Evolutionary conservation across 2,888 invertebrate species (phyloP).

Genomic region (Candidula unifasciata): DNA sequence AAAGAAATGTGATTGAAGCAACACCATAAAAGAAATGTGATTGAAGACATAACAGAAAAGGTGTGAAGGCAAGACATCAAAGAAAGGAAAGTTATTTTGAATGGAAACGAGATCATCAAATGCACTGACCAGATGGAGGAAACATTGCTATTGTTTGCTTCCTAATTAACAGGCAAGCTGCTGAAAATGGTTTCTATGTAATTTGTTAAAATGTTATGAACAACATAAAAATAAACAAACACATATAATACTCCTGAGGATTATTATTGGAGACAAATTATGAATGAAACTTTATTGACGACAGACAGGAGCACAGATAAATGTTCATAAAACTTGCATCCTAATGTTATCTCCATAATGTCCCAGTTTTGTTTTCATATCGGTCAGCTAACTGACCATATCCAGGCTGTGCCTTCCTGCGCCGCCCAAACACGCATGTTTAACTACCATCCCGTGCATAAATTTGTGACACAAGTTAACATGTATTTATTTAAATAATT

Average conservation of each 20-base stretch:
- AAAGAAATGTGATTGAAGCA: no score
- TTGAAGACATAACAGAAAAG: no score
- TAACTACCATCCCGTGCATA: conserved; percentile 27
- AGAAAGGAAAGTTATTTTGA: no score
- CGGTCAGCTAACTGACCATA: not conserved
- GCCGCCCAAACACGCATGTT: conserved; percentile 5
- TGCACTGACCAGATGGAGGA: no score
- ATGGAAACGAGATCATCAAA: no score
- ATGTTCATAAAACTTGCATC: conserved; percentile 3
- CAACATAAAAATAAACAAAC: not conserved
- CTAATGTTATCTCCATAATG: not conserved
- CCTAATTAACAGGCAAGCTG: no score
- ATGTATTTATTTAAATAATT: not conserved
- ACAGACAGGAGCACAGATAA: conserved; percentile 14
- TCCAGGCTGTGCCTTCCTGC: not conserved
- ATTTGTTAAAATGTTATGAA: no score
- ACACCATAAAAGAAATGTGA: no score
- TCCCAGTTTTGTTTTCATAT: no score
- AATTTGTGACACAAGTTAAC: not conserved
- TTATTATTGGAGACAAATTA: not conserved
- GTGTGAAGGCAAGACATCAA: no score
- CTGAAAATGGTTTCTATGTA: no score
- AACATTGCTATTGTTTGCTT: no score
- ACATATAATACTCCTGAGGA: not conserved
- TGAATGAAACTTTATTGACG: conserved; percentile 24